Conservation (phyloP, 2,113 vertebrate species). For the Spheniscus mendiculus region DNA sequence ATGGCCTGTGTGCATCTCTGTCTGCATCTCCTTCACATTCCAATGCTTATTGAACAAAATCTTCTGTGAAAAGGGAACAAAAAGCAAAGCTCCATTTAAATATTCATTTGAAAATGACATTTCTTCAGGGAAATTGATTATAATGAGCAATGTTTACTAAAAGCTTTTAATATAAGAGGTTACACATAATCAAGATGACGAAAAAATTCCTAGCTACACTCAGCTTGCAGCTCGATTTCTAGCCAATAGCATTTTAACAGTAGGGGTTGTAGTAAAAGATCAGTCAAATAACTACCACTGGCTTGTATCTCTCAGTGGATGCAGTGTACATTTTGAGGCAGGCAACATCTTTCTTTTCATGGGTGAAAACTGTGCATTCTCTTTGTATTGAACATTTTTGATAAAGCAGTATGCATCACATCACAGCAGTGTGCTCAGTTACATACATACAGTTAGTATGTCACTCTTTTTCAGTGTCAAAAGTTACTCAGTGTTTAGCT, state of each 20-base stretch:
- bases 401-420: not conserved
- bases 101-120: constrained; percentile 3
- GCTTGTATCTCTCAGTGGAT: not conserved
- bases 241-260: not conserved
- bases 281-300: not conserved
- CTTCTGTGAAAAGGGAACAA: not conserved
- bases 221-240: not conserved
- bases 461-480: not conserved
- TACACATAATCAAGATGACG: not conserved
- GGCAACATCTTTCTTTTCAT: not conserved
- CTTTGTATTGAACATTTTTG: not conserved
- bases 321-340: not conserved
- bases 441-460: not conserved
- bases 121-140: constrained; percentile 1
- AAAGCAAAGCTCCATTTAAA: not conserved
- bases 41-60: not conserved
- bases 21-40: not conserved
- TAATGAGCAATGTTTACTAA: constrained; percentile 15
- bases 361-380: not conserved
- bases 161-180: constrained; percentile 11
- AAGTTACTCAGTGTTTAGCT: not conserved
- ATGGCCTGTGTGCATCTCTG: not conserved
- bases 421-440: not conserved
- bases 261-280: not conserved
- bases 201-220: not conserved